phyloP scores from a whole-genome alignment of 1,140 invertebrate genomes.

The Macrocentrus cingulum region DNA sequence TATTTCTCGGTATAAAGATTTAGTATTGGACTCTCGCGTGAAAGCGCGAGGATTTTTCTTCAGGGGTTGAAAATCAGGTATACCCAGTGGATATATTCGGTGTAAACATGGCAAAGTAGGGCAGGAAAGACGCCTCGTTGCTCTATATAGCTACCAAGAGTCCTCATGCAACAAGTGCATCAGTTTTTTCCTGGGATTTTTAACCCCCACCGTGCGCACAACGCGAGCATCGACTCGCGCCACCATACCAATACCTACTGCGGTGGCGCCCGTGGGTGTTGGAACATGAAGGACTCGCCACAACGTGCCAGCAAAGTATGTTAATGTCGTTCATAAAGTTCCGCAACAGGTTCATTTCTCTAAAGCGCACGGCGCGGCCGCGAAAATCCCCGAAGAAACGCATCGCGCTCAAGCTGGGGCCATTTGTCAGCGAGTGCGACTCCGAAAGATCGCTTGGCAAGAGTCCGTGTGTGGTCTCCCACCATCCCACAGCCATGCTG shows the following conservation, averaged over 20 bases:
- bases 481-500: background rate
- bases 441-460: conserved; percentile 24
- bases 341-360: conserved; percentile 55
- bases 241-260: background rate
- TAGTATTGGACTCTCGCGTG: too few species aligned
- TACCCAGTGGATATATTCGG: too few species aligned
- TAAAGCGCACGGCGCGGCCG: conserved; percentile 25
- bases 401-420: conserved; percentile 35
- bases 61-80: too few species aligned
- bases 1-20: too few species aligned
- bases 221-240: conserved; percentile 11
- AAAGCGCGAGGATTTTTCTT: too few species aligned
- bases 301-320: conserved; percentile 42
- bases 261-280: conserved; percentile 8
- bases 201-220: background rate
- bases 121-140: too few species aligned
- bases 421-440: conserved; percentile 46
- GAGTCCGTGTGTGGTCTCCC: conserved; percentile 28
- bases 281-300: conserved; percentile 17
- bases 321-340: conserved; percentile 53
- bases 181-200: conserved; percentile 18
- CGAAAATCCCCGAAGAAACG: conserved; percentile 46
- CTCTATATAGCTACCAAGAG: background rate
- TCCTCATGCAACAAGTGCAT: conserved; percentile 43
- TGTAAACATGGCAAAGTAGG: too few species aligned